Conservation (phyloP, 2,113 vertebrate genomes). For the Ceyx cyanopectus region DNA sequence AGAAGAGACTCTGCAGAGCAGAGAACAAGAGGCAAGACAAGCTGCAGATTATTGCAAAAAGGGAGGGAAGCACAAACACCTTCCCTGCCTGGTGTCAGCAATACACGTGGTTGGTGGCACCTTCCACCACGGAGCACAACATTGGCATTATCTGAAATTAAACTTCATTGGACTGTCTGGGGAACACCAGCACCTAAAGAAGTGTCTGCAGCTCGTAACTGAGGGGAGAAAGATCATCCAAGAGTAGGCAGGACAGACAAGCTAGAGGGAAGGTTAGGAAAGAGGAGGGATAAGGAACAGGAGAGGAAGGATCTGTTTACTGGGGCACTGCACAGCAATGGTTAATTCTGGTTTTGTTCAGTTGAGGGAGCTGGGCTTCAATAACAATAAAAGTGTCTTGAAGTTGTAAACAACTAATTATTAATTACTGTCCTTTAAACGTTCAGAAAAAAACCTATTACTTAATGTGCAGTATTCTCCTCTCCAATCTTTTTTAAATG, state of each 20-base stretch:
- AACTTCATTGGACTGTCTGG: neutral
- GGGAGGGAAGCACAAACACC: neutral
- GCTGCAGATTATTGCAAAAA: neutral
- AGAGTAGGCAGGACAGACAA: neutral
- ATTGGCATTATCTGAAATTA: neutral
- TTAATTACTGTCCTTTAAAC: slow-evolving; percentile 39
- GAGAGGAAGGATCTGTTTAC: neutral
- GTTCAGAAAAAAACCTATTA: neutral
- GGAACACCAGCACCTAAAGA: neutral
- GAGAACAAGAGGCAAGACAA: neutral
- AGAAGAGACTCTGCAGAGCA: neutral
- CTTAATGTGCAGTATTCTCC: slow-evolving; percentile 9
- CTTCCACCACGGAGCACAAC: neutral
- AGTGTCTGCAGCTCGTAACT: neutral
- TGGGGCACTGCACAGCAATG: neutral
- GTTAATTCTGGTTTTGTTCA: neutral
- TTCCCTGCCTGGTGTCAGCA: neutral
- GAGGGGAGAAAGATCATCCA: neutral
- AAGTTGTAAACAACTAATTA: slow-evolving; percentile 33
- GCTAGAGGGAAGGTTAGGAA: neutral
- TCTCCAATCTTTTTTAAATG: slow-evolving; percentile 43
- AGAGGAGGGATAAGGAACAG: neutral
- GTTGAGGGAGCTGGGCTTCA: neutral
- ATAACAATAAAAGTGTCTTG: slow-evolving; percentile 24
- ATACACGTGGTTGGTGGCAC: no score